Percentiles rank a stretch among this genome's conserved stretches.
phyloP scores from a whole-genome alignment of 2,113 vertebrate genomes.

The Enhydra lutris region DNA sequence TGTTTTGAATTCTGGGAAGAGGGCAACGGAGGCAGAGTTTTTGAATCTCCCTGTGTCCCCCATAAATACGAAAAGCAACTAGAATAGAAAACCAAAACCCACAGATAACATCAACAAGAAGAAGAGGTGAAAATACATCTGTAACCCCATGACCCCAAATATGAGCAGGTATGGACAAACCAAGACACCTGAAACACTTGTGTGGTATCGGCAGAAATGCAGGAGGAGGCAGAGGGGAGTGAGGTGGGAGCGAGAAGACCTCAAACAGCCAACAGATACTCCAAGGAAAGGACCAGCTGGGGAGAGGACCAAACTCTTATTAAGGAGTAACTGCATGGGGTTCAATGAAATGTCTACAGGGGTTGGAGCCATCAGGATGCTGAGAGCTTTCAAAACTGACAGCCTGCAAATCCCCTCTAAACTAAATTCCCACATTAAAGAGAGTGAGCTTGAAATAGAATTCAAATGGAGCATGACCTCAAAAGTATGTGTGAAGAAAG shows the following conservation, averaged over 20 bases:
- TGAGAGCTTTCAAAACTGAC: not conserved
- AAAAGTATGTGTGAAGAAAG: not conserved
- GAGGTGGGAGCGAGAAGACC: not conserved
- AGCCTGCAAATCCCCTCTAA: not conserved
- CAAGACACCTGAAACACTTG: not conserved
- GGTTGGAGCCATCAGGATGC: not conserved
- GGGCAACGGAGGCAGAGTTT: constrained; percentile 6
- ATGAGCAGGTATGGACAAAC: not conserved
- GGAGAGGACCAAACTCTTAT: not conserved
- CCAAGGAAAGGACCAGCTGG: not conserved
- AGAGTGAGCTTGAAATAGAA: not conserved
- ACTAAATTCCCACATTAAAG: not conserved
- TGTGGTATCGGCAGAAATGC: not conserved
- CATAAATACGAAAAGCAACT: not conserved
- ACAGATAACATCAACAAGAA: constrained; percentile 1
- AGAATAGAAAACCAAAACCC: not conserved
- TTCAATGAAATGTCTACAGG: not conserved
- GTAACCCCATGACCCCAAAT: not conserved
- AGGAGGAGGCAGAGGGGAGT: not conserved
- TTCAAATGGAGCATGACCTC: not conserved
- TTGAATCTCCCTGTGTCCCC: not conserved
- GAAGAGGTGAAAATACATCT: not conserved
- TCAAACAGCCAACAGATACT: not conserved
- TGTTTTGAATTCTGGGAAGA: constrained; percentile 45
- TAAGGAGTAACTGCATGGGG: not conserved